These are phyloP conservation scores for Cordylochernes scorpioides DNA, from an alignment of 2,888 invertebrate species.

Conservation along the genomic window DNA sequence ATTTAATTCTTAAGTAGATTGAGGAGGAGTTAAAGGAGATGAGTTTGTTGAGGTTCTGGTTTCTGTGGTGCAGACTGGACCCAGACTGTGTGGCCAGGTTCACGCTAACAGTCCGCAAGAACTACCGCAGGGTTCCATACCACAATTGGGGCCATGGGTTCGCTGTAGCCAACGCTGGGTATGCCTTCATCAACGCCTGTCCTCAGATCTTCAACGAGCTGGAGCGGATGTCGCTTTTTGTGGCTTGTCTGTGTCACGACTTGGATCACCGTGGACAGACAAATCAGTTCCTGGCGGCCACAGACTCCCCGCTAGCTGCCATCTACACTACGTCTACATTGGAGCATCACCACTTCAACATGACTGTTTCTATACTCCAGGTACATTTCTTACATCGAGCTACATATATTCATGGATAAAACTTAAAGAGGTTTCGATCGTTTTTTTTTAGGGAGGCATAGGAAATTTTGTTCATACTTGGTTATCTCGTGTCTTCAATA, in stretches of 20 bases:
- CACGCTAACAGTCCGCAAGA: conserved; percentile 51
- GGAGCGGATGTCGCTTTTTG: conserved; percentile 49
- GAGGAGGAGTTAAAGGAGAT: too few species aligned
- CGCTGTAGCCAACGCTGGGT: conserved; percentile 58
- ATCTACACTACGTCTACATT: conserved; percentile 61
- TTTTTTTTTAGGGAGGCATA: too few species aligned
- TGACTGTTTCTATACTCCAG: conserved; percentile 55
- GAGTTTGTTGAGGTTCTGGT: too few species aligned
- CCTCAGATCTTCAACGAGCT: too few species aligned
- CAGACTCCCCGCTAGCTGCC: conserved; percentile 48
- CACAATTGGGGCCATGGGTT: conserved; percentile 72
- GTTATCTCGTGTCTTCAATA: too few species aligned
- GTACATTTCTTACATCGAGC: too few species aligned
- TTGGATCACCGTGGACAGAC: conserved; percentile 61
- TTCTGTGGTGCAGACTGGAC: background rate
- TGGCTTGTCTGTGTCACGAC: conserved; percentile 57
- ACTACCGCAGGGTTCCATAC: conserved; percentile 54
- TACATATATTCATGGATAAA: too few species aligned
- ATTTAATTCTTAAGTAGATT: too few species aligned
- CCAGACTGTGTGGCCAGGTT: conserved; percentile 37
- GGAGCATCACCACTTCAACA: conserved; percentile 69
- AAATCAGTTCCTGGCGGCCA: conserved; percentile 57
- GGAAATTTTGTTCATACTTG: too few species aligned
- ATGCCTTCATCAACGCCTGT: conserved; percentile 43
- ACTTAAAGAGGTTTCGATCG: too few species aligned